A percentile compares a stretch with the other conserved stretches of the same genome.
phyloP scores from a whole-genome alignment of 2,888 invertebrate genomes.

The Trissolcus japonicus region DNA sequence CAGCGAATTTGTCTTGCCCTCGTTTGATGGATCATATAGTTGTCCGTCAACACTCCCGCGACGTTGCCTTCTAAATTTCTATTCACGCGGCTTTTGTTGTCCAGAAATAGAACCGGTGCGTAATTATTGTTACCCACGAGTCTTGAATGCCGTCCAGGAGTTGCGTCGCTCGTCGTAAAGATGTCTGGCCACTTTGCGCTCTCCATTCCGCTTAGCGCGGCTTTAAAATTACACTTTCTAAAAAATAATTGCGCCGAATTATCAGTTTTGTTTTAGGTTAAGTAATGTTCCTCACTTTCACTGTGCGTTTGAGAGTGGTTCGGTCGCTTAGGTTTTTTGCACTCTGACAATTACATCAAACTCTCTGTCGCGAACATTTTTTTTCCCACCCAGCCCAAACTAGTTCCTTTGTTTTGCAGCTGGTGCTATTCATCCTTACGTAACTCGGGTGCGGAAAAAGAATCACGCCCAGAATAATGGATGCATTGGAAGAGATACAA shows the following conservation, averaged over 20 bases:
- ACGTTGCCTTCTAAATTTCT: background rate
- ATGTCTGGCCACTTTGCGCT: background rate
- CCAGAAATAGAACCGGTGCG: too few relatives aligned
- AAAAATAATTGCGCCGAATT: conserved; percentile 46
- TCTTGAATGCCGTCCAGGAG: background rate
- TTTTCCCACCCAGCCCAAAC: too few relatives aligned
- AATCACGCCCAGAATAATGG: too few relatives aligned
- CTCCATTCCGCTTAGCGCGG: background rate
- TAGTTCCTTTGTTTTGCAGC: too few relatives aligned
- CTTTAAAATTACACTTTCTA: conserved; percentile 38
- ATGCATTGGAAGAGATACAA: too few relatives aligned
- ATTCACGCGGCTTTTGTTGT: conserved; percentile 1
- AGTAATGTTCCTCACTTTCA: conserved; percentile 21
- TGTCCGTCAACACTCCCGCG: background rate
- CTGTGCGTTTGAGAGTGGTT: conserved; percentile 5
- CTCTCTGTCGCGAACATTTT: too few relatives aligned
- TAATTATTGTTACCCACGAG: too few relatives aligned
- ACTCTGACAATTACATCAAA: too few relatives aligned
- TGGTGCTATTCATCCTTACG: too few relatives aligned
- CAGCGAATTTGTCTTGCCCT: conserved; percentile 22
- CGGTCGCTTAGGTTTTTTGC: conserved; percentile 1
- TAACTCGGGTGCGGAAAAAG: too few relatives aligned
- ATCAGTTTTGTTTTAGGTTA: conserved; percentile 25
- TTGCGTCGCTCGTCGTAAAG: background rate
- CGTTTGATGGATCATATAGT: conserved; percentile 8